phyloP scores from a whole-genome alignment of 1,140 invertebrate genomes.

The Hyposmocoma kahamanoa region DNA sequence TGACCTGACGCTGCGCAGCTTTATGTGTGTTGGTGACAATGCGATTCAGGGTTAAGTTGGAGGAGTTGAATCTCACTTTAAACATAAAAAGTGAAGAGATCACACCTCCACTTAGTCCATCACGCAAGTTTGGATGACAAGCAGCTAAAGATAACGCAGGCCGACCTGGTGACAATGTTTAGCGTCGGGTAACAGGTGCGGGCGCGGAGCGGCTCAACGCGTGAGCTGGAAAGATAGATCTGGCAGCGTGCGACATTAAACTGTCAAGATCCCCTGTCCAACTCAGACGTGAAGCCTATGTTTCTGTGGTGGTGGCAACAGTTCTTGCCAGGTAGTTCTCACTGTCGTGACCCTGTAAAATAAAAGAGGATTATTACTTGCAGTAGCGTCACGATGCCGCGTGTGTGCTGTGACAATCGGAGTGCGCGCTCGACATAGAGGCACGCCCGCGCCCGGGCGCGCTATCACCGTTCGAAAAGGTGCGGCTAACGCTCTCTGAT shows the following conservation, averaged over 20 bases:
- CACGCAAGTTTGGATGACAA: no score
- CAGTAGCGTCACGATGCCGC: conserved; percentile 18
- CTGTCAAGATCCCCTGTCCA: conserved; percentile 74
- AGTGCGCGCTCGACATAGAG: conserved; percentile 39
- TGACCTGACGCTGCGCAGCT: no score
- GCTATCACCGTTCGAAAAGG: conserved; percentile 66
- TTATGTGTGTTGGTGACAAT: no score
- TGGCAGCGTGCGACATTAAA: conserved; percentile 62
- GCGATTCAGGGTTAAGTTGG: conserved; percentile 73
- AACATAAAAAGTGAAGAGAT: conserved; percentile 74
- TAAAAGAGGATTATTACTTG: conserved; percentile 20
- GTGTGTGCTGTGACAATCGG: conserved; percentile 42
- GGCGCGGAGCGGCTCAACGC: conserved; percentile 40
- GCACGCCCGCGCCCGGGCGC: conserved; percentile 19
- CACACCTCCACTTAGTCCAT: conserved; percentile 74
- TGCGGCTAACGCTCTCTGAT: conserved; percentile 63
- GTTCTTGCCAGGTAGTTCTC: no score
- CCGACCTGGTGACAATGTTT: no score
- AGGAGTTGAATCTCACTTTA: conserved; percentile 76
- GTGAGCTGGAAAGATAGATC: conserved; percentile 76
- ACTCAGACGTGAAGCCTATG: conserved; percentile 65
- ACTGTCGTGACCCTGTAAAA: conserved; percentile 32
- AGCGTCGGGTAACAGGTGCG: background rate
- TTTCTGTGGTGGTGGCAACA: background rate
- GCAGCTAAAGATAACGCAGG: no score